These are phyloP conservation scores for Pelodytes ibericus DNA, from an alignment of 2,797 vertebrate genomes.

Conservation along the genomic window DNA sequence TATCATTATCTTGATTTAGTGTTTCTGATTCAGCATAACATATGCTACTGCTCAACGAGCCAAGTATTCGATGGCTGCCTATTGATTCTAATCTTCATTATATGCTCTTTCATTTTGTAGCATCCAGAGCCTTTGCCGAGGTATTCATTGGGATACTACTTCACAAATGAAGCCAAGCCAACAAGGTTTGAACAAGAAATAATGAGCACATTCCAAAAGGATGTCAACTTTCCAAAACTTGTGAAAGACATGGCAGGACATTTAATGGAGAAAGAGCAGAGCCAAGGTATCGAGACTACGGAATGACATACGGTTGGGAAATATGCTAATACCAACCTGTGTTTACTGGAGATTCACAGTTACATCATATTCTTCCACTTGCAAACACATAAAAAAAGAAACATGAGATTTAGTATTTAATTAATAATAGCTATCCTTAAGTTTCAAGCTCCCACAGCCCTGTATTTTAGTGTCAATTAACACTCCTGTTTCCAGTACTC, in stretches of 20 bases:
- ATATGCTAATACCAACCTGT: constrained; percentile 1
- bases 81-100: constrained; percentile 26
- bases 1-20: constrained; percentile 53
- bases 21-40: constrained; percentile 45
- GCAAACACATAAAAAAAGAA: not conserved
- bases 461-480: too few relatives aligned
- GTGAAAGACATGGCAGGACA: constrained; percentile 69
- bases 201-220: constrained; percentile 69
- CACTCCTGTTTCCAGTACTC: too few relatives aligned
- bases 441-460: too few relatives aligned
- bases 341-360: constrained; percentile 15
- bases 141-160: constrained; percentile 62
- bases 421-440: too few relatives aligned
- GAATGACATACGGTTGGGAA: not conserved
- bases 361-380: not conserved
- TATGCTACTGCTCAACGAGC: constrained; percentile 40
- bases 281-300: constrained; percentile 46
- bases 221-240: constrained; percentile 67
- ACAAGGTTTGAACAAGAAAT: constrained; percentile 68
- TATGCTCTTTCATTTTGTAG: constrained; percentile 31
- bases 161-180: constrained; percentile 64
- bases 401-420: too few relatives aligned
- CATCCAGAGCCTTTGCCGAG: constrained; percentile 38
- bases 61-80: constrained; percentile 31
- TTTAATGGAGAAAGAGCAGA: constrained; percentile 62